Evolutionary conservation across 2,888 invertebrate species (phyloP), one percentile per base, ranked within the genome.

Genomic region (Ennomos quercinarius): DNA sequence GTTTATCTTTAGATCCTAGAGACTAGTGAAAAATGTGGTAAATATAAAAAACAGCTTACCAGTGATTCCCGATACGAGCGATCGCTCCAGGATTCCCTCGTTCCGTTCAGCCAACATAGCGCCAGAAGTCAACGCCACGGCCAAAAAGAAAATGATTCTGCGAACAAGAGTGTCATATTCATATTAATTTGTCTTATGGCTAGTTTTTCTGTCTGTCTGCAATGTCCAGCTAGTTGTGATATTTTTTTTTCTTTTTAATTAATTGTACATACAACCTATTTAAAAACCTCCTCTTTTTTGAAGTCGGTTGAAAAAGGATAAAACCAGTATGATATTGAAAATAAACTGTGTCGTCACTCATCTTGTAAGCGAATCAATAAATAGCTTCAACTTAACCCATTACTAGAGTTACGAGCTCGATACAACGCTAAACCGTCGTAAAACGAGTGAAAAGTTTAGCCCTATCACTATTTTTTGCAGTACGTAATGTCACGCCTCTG

Each of bases 141-240:
- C 97, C 86, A 98, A 93, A 93, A 99, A 98, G 92, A 98, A 99
- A 43, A 98, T 96, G 43, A 98, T 97, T 41, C 97, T 97, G 87
- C 50, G 9, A 34, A 60, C 53, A 17, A 55, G 42, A 17, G 13
- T 37, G 13, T 17, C n/a, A 34, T 6, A 40, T 43, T 42, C 39
- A 38, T 12, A n/a, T n/a, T n/a, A 12, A 13, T 27, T 27, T 27
- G 27, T 27, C 27, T 27, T 27, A 27, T 6, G 6, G 3, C 6
- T 27, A 5, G 3, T 6, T 27, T 17, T 17, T 17, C 3, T 17
- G 27, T 27, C 6, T 27, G 27, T 27, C 6, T 27, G 27, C 27
- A 27, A 27, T 27, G 27, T 27, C 3, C 5, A 27, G 27, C 27
- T 27, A 4, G 5, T 17, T n/a, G n/a, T n/a, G n/a, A n/a, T n/a